These are phyloP conservation scores for Sesamia nonagrioides DNA, from an alignment of 1,140 invertebrate species.

Conservation along the genomic window DNA sequence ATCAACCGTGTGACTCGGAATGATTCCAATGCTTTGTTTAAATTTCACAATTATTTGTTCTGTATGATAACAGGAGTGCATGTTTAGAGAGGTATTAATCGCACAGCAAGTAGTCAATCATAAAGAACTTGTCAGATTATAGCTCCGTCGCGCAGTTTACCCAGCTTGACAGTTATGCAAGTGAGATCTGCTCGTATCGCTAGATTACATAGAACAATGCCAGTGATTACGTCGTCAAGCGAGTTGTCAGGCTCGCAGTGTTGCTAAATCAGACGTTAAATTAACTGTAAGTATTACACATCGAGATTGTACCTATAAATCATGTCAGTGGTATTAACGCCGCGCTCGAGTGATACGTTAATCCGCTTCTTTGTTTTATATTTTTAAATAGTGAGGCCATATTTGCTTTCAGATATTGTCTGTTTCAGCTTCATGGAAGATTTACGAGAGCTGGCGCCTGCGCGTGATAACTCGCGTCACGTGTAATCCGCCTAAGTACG, in stretches of 20 bases:
- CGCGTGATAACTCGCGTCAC: constrained; percentile 80
- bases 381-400: constrained; percentile 85
- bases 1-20: constrained; percentile 57
- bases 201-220: constrained; percentile 83
- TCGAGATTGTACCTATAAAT: constrained; percentile 76
- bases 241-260: constrained; percentile 71
- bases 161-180: constrained; percentile 81
- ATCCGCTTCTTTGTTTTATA: constrained; percentile 84
- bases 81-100: constrained; percentile 73
- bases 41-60: constrained; percentile 72
- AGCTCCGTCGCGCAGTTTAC: constrained; percentile 70
- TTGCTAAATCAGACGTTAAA: constrained; percentile 83
- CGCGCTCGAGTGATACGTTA: constrained; percentile 80
- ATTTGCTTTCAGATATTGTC: constrained; percentile 86
- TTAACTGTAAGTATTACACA: constrained; percentile 72
- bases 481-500: constrained; percentile 81
- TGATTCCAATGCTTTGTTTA: constrained; percentile 64
- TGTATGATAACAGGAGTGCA: constrained; percentile 64
- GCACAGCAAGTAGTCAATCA: constrained; percentile 72
- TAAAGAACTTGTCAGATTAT: constrained; percentile 77
- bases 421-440: constrained; percentile 76
- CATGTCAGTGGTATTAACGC: constrained; percentile 75
- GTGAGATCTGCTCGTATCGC: constrained; percentile 76
- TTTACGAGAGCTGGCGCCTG: constrained; percentile 82
- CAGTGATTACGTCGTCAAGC: constrained; percentile 81